These are phyloP conservation scores for Heteropelma amictum DNA, from an alignment of 2,888 invertebrate species.

Conservation along the genomic window DNA sequence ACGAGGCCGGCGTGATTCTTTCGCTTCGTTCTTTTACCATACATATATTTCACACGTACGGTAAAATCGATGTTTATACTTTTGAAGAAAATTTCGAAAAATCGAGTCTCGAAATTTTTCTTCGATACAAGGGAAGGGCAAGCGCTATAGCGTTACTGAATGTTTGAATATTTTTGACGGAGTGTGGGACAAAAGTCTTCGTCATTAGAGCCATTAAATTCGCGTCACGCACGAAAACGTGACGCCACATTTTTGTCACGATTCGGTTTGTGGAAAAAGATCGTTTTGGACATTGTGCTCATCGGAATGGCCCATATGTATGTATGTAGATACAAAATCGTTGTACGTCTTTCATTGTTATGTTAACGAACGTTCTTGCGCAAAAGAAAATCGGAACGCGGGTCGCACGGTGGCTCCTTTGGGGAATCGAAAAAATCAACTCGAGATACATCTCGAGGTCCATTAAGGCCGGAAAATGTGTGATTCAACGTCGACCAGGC, in stretches of 20 bases:
- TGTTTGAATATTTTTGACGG: too few species aligned
- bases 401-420: conserved; percentile 8
- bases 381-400: not conserved
- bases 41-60: not conserved
- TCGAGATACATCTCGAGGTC: not conserved
- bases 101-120: too few species aligned
- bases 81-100: not conserved
- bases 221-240: conserved; percentile 66
- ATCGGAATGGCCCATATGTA: not conserved
- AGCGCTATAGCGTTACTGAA: too few species aligned
- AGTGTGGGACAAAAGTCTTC: conserved; percentile 8
- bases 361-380: conserved; percentile 30
- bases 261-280: conserved; percentile 67
- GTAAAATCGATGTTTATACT: not conserved
- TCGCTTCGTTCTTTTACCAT: not conserved
- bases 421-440: conserved; percentile 5
- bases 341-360: conserved; percentile 30
- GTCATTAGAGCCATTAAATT: conserved; percentile 66
- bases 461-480: not conserved
- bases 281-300: conserved; percentile 3
- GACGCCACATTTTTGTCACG: not conserved
- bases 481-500: too few species aligned
- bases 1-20: not conserved
- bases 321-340: not conserved
- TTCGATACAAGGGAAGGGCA: too few species aligned